These are phyloP conservation scores for Martes flavigula DNA, from an alignment of 2,797 vertebrate species.

Conservation along the genomic window DNA sequence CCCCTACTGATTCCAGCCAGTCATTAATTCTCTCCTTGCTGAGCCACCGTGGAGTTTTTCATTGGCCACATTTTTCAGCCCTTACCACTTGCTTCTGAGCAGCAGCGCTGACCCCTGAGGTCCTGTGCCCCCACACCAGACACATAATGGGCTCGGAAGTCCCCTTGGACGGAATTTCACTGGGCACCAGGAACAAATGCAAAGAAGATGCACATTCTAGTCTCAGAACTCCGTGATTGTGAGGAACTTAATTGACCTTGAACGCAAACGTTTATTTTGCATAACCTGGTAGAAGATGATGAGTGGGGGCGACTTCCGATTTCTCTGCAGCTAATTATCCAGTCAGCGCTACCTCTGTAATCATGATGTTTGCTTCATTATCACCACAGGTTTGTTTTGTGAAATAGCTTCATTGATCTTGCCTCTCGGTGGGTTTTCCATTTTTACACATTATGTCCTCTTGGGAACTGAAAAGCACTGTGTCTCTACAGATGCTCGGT, in stretches of 20 bases:
- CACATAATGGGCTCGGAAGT: slow-evolving; percentile 46
- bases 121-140: slow-evolving; percentile 26
- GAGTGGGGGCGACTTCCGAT: not conserved
- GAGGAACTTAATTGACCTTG: slow-evolving; percentile 28
- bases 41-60: slow-evolving; percentile 57
- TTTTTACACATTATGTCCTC: slow-evolving; percentile 53
- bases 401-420: slow-evolving; percentile 71
- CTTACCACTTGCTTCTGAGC: slow-evolving; percentile 60
- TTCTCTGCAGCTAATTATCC: slow-evolving; percentile 58
- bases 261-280: slow-evolving; percentile 48
- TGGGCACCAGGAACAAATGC: not conserved
- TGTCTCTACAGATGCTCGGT: slow-evolving; percentile 56
- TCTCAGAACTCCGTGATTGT: slow-evolving; percentile 26
- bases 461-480: slow-evolving; percentile 52
- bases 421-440: slow-evolving; percentile 55
- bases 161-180: slow-evolving; percentile 44
- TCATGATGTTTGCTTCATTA: slow-evolving; percentile 73
- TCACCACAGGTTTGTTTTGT: slow-evolving; percentile 60
- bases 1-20: slow-evolving; percentile 71
- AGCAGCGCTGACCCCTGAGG: slow-evolving; percentile 36
- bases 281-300: slow-evolving; percentile 21
- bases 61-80: slow-evolving; percentile 59
- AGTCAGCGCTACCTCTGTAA: slow-evolving; percentile 57
- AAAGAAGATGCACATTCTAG: not conserved
- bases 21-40: slow-evolving; percentile 64